Base-by-base conservation (phyloP, 2,797 vertebrate species). In the Linurgus olivaceus region DNA sequence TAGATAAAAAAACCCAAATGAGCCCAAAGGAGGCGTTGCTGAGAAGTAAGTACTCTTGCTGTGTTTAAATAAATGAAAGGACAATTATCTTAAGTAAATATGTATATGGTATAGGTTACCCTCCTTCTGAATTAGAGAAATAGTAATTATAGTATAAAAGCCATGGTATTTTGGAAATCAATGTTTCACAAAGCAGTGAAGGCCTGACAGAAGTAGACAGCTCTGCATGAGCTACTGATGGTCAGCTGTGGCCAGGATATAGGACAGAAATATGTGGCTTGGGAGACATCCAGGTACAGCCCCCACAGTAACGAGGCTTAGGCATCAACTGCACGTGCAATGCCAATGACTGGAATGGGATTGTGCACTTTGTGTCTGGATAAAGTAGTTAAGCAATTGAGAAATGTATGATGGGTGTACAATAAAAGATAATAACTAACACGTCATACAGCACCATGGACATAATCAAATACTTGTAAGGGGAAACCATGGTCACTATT, bases 381-480 rank as follows among this genome's bases (percentile, higher is more conserved):
- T 90, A 93, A 95, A 88, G 80, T 54, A 81, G 86, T 95, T 54
- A 81, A 62, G 38, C 38, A 58, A 73, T 42, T 93, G 95, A 96
- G 80, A 93, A 94, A 93, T 86, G 70, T 72, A 78, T 31, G 37
- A 73, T 59, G 35, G n/a, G 24, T 54, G 58, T 50, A 68, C 50
- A 75, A 81, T 86, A 78, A 65, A 92, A 95, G 55, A 75, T 73
- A 92, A 82, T 92, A 79, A 85, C 63, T 52, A 82, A 75, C 87
- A 75, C 0, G 21, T 95, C 84, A 91, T 66, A 35, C 70, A 89
- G 26, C 47, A 75, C 84, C 92, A 86, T 47, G 66, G 35, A 68
- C 63, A 58, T 79, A 85, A 93, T 91, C 66, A 70, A 96, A 94
- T 89, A 81, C 6, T 68, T 88, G 52, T 75, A 85, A 91, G 81